Conservation (phyloP, 2,797 vertebrate species). For the Avahi laniger region DNA sequence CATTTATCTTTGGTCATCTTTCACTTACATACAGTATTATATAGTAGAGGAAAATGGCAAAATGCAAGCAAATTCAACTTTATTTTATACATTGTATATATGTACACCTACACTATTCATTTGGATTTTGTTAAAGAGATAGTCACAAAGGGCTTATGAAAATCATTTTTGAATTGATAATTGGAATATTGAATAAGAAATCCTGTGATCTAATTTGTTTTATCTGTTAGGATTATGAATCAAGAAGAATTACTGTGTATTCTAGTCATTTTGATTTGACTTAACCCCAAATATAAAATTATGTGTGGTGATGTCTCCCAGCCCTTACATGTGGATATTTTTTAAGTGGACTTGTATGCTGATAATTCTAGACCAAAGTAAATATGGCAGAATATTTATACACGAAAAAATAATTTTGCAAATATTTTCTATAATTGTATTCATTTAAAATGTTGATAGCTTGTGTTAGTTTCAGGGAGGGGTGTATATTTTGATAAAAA, state of each 20-base stretch:
- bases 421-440: slow-evolving; percentile 89
- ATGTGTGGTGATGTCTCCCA: slow-evolving; percentile 70
- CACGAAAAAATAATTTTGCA: slow-evolving; percentile 88
- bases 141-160: slow-evolving; percentile 80
- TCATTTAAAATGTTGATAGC: slow-evolving; percentile 85
- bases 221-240: slow-evolving; percentile 73
- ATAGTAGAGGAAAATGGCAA: slow-evolving; percentile 63
- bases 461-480: slow-evolving; percentile 85
- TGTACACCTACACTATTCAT: slow-evolving; percentile 75
- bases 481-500: slow-evolving; percentile 90
- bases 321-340: slow-evolving; percentile 79
- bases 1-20: slow-evolving; percentile 72
- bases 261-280: slow-evolving; percentile 82
- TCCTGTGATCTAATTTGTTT: slow-evolving; percentile 77
- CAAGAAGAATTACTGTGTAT: slow-evolving; percentile 66
- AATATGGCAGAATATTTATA: slow-evolving; percentile 90
- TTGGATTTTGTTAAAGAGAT: slow-evolving; percentile 73
- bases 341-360: slow-evolving; percentile 85
- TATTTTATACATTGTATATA: slow-evolving; percentile 73
- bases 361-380: slow-evolving; percentile 88
- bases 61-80: slow-evolving; percentile 68
- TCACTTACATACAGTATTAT: slow-evolving; percentile 81
- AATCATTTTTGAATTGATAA: slow-evolving; percentile 74
- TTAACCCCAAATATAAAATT: slow-evolving; percentile 73
- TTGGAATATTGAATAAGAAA: slow-evolving; percentile 79